Evolutionary conservation across 2,113 vertebrate species (phyloP).

Genomic region (Solea senegalensis): DNA sequence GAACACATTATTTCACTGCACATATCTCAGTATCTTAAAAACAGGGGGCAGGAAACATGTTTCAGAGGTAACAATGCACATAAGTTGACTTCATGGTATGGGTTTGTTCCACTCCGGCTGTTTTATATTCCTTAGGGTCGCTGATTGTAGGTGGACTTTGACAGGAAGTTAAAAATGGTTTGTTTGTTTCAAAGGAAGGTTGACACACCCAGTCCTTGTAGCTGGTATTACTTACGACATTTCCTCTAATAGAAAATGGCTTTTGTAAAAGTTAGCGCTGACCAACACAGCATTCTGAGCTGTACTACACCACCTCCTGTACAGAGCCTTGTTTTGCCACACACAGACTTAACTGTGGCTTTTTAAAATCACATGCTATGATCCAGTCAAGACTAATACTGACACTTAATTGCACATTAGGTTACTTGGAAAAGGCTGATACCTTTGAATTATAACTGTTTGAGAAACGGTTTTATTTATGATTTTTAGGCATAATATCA

Average conservation of each 20-base stretch:
- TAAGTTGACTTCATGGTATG: slow-evolving; percentile 33
- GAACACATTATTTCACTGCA: not conserved
- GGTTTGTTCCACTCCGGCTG: slow-evolving; percentile 47
- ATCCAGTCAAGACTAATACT: slow-evolving; percentile 11
- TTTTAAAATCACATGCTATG: slow-evolving; percentile 17
- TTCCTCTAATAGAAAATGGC: slow-evolving; percentile 84
- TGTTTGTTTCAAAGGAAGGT: slow-evolving; percentile 87
- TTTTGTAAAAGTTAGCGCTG: slow-evolving; percentile 76
- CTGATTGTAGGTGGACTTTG: slow-evolving; percentile 79
- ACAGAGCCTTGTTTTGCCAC: slow-evolving; percentile 16
- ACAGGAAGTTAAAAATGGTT: slow-evolving; percentile 87
- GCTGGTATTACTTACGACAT: slow-evolving; percentile 83
- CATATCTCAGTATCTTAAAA: not conserved
- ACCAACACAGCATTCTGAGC: slow-evolving; percentile 52
- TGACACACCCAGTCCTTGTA: slow-evolving; percentile 85
- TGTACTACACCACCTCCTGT: slow-evolving; percentile 44
- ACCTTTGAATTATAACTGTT: not conserved
- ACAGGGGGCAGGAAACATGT: slow-evolving; percentile 28
- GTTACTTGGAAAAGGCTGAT: not conserved
- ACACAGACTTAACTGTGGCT: not conserved
- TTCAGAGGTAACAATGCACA: slow-evolving; percentile 28
- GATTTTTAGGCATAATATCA: not conserved
- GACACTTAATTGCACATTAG: not conserved
- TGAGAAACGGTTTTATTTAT: too few relatives aligned
- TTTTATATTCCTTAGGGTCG: slow-evolving; percentile 62